Conservation (phyloP, 1,140 invertebrate genomes). For the Meloidogyne chitwoodi region DNA sequence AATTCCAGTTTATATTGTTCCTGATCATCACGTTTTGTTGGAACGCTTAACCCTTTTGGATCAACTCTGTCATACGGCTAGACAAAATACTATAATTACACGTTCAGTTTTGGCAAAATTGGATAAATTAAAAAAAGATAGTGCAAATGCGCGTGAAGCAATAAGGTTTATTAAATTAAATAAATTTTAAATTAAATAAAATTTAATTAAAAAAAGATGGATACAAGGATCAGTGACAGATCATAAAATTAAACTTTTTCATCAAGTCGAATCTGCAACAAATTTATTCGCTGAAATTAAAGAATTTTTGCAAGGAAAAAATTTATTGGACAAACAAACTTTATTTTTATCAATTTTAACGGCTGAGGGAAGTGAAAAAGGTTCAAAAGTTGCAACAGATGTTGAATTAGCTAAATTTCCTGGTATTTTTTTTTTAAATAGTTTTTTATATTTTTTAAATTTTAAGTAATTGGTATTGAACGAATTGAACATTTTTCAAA, state of each 20-base stretch:
- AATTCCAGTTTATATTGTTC: slow-evolving; percentile 14
- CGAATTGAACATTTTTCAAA: neutral
- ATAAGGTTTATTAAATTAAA: neutral
- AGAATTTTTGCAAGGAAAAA: slow-evolving; percentile 8
- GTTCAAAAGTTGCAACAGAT: neutral
- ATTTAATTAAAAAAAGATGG: neutral
- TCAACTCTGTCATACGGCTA: neutral
- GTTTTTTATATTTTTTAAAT: neutral
- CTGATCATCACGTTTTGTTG: slow-evolving; percentile 3
- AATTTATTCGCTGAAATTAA: neutral
- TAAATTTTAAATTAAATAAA: neutral
- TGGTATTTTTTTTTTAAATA: neutral
- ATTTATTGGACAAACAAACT: slow-evolving; percentile 4
- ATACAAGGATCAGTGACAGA: slow-evolving; percentile 5
- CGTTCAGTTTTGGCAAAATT: slow-evolving; percentile 9
- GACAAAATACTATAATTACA: slow-evolving; percentile 6
- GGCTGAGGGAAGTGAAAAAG: neutral
- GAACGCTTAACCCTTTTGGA: neutral
- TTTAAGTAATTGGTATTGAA: neutral
- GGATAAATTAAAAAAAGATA: slow-evolving; percentile 22
- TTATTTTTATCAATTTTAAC: slow-evolving; percentile 14
- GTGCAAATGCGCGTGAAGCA: slow-evolving; percentile 6
- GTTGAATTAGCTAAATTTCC: neutral
- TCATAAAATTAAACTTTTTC: neutral
- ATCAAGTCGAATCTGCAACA: neutral